Percentiles rank a stretch among this genome's conserved stretches.
Conservation (phyloP, 2,888 invertebrate genomes). For the Spialia ferax region DNA sequence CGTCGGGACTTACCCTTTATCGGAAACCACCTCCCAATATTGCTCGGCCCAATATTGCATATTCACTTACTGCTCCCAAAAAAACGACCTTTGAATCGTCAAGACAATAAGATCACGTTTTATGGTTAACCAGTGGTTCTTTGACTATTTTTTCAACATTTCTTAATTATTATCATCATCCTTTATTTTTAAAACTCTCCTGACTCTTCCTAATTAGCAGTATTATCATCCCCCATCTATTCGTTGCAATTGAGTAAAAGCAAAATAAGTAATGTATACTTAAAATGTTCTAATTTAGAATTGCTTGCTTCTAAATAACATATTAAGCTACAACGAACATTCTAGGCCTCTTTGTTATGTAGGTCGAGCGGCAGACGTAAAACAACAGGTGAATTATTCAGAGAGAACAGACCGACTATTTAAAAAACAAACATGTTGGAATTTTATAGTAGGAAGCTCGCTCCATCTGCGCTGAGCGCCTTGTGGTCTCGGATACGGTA, state of each 20-base stretch:
- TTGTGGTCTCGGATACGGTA: neutral
- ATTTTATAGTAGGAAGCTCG: conserved; percentile 24
- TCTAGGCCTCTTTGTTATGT: conserved; percentile 29
- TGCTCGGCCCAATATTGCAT: no score
- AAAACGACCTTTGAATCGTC: no score
- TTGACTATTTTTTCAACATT: no score
- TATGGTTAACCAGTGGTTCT: no score
- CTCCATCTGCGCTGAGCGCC: conserved; percentile 10
- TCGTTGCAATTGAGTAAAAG: no score
- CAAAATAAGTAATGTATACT: no score
- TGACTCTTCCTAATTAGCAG: no score
- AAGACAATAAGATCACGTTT: no score
- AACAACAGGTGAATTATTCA: conserved; percentile 38
- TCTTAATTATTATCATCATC: no score
- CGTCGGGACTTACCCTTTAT: neutral
- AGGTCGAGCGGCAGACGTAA: conserved; percentile 32
- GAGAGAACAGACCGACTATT: conserved; percentile 35
- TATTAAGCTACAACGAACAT: conserved; percentile 20
- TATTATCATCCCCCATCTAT: no score
- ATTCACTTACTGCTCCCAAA: no score
- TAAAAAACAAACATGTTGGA: conserved; percentile 40
- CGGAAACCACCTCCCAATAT: conserved; percentile 32
- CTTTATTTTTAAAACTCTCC: no score
- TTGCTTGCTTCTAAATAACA: neutral
- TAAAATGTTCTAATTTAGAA: neutral